Evolutionary conservation across 2,797 vertebrate species (phyloP), one percentile per base, ranked within the genome.

Genomic region (Sandelia bainsii): DNA sequence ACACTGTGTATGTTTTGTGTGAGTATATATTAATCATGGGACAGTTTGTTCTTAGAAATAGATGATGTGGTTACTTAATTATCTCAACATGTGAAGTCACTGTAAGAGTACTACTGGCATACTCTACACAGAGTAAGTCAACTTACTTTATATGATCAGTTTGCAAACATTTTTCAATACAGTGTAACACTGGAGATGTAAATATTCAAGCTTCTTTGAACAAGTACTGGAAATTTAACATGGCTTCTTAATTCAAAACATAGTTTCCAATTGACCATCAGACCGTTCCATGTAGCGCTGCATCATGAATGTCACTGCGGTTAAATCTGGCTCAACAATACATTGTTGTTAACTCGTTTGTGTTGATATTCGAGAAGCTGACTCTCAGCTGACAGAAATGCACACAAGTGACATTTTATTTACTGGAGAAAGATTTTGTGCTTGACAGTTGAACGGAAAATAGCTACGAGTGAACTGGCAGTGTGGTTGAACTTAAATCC

Each of bases 381-480:
- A n/a, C 32, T 42, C 40, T 61, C 22, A 23, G 56, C 49, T 51
- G 62, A 71, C 56, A 58, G 29, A 62, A 69, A 77, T 62, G 40
- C 29, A 40, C 57, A 67, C 48, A 70, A 27, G 59, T 19, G 10
- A 62, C 75, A 57, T 60, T 66, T 49, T 75, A 75, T 77, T 69
- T 73, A 87, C 53, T 1, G 22, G 50, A 20, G n/a, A 46, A 29
- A n/a, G 19, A 40, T 6, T 65, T 32, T 37, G 42, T 29, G 32
- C 57, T 62, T 69, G 79, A 82, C 78, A 72, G 75, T 9, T 8
- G 54, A 81, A 73, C 51, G 77, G 83, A 84, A 84, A 89, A 85
- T 62, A 64, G 73, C 83, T 63, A 49, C 19, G 32, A 73, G 71
- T 68, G 34, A 75, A 71, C 58, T 81, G 80, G 70, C 73, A 75